Evolutionary conservation across 2,797 vertebrate genomes (phyloP), one percentile per base, ranked within the genome.

Genomic region (Danio albolineatus): DNA sequence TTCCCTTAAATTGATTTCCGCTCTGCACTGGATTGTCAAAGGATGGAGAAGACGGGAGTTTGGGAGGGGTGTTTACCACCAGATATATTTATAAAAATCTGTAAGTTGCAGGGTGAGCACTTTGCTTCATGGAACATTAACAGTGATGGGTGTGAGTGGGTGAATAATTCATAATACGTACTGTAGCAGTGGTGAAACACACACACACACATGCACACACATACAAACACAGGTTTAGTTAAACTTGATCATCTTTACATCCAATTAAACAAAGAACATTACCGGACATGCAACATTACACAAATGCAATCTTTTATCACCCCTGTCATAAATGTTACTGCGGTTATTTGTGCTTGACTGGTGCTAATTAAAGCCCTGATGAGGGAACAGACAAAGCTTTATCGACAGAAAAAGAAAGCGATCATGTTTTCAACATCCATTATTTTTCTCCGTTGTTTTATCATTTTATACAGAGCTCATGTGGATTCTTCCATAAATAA

Each of bases 1-100:
- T 89, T 89, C 83, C 70, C 76, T 54, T 73, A 74, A 91, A 93
- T 88, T 86, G 83, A 88, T 88, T 86, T 86, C 86, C 62, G 87
- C 88, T 87, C 78, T 87, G 57, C 65, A 53, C 38, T 39, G n/a
- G 72, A 36, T 74, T 38, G 74, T 28, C 28, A 71, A 59, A 53
- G 53, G 54, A 39, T 57, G 39, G 39, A 49, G 43, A 17, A 10
- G 14, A 66, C 51, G 43, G 46, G 28, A 19, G 64, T 36, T 43
- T 39, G 56, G 16, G 73, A 41, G 60, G 41, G 7, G 61, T 64
- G 36, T 78, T 77, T 73, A 67, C 67, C 1, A 28, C 16, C 28
- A 51, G 44, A 44, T 13, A 16, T 60, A 67, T 73, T 73, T 73
- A 54, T 61, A 71, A 73, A 82, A 64, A 49, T 69, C 49, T 38